Percentiles rank a stretch among this genome's conserved stretches.
Evolutionary conservation across 2,888 invertebrate genomes (phyloP).

Genomic region (Cataglyphis rosenhaueri): DNA sequence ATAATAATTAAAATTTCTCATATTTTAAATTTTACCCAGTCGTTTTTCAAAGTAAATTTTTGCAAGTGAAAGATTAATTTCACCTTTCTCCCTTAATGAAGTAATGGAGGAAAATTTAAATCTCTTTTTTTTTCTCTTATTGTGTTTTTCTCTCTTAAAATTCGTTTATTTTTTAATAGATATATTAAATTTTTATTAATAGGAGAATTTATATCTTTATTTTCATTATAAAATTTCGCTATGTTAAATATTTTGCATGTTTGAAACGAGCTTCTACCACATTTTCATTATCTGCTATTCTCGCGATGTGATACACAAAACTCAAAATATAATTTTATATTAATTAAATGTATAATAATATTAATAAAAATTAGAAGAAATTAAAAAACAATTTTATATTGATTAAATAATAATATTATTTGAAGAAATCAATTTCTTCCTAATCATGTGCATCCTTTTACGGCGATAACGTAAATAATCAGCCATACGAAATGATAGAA

Average conservation of each 20-base stretch:
- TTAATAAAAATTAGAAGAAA: background rate
- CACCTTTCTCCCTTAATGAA: background rate
- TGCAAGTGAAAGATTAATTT: background rate
- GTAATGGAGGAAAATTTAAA: background rate
- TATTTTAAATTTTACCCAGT: background rate
- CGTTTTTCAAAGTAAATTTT: background rate
- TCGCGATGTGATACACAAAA: background rate
- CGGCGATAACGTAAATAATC: constrained; percentile 18
- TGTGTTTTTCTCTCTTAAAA: background rate
- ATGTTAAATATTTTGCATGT: background rate
- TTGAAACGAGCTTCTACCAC: constrained; percentile 1
- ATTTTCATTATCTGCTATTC: background rate
- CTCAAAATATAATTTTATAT: background rate
- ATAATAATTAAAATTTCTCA: background rate
- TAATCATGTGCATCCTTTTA: background rate
- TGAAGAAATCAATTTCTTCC: constrained; percentile 23
- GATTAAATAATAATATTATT: too few species aligned
- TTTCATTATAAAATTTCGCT: background rate
- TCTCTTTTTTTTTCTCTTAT: background rate
- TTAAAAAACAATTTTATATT: constrained; percentile 17
- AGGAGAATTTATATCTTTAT: background rate
- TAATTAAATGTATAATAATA: too few species aligned
- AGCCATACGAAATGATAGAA: constrained; percentile 14
- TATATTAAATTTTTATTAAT: constrained; percentile 2
- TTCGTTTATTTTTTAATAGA: background rate